phyloP scores from a whole-genome alignment of 2,888 invertebrate species.

The Lypha dubia region DNA sequence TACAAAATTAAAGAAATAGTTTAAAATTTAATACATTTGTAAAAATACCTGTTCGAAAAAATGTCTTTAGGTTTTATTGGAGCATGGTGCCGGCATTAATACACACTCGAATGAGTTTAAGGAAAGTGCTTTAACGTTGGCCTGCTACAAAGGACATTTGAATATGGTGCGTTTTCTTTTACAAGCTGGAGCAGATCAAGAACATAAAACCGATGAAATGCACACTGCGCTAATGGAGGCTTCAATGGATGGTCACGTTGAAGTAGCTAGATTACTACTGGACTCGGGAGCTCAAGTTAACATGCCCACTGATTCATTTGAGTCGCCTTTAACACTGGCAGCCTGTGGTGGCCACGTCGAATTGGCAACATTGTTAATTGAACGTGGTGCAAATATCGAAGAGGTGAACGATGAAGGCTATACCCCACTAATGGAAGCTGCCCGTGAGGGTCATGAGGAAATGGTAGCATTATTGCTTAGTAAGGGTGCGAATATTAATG shows the following conservation, averaged over 20 bases:
- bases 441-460: constrained; percentile 98
- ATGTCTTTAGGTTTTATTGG: constrained; percentile 88
- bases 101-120: constrained; percentile 99
- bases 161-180: constrained; percentile 98
- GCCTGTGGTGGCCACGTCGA: constrained; percentile 99
- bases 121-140: constrained; percentile 97
- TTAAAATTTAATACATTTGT: neutral
- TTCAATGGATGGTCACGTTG: constrained; percentile 99
- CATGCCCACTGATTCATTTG: constrained; percentile 99
- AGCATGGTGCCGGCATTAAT: constrained; percentile 98
- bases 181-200: constrained; percentile 97
- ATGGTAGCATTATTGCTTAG: constrained; percentile 97
- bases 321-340: constrained; percentile 98
- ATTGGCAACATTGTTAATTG: constrained; percentile 96
- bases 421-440: constrained; percentile 99
- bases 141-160: constrained; percentile 97
- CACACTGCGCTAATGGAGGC: constrained; percentile 99
- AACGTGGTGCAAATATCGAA: constrained; percentile 98
- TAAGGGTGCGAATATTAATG: constrained; percentile 98
- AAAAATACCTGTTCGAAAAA: constrained; percentile 17
- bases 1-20: neutral
- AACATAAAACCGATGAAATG: constrained; percentile 99
- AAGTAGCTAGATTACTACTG: constrained; percentile 96
- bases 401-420: constrained; percentile 99
- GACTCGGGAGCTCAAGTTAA: constrained; percentile 99